These are phyloP conservation scores for Calameuta idolon DNA, from an alignment of 2,888 invertebrate genomes.

Conservation along the genomic window DNA sequence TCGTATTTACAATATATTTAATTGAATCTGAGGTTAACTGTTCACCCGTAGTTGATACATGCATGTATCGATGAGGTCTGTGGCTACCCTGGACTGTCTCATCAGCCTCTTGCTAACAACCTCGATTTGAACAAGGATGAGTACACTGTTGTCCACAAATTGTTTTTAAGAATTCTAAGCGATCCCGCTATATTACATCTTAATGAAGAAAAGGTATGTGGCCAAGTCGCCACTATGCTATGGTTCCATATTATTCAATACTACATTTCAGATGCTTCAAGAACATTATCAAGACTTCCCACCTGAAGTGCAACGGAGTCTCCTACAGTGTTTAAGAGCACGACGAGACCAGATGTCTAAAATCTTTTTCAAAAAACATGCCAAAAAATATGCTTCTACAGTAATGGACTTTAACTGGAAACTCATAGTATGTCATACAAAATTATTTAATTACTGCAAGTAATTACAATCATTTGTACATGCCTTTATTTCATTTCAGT, in stretches of 20 bases:
- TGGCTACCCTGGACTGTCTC: conserved; percentile 47
- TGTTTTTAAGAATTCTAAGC: conserved; percentile 44
- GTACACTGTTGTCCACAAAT: conserved; percentile 44
- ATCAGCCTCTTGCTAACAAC: conserved; percentile 46
- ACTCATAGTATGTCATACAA: conserved; percentile 60
- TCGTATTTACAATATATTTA: no score
- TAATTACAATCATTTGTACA: background rate
- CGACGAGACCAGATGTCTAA: conserved; percentile 50
- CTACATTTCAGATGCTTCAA: conserved; percentile 50
- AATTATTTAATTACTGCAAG: conserved; percentile 5
- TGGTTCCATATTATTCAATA: conserved; percentile 13
- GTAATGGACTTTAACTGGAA: conserved; percentile 70
- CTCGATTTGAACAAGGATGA: conserved; percentile 54
- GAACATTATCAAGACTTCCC: conserved; percentile 54
- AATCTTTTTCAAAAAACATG: conserved; percentile 45
- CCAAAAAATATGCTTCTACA: conserved; percentile 57
- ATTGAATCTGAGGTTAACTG: no score
- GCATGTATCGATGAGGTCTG: conserved; percentile 61
- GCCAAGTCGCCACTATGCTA: background rate
- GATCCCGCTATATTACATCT: conserved; percentile 52
- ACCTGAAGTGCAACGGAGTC: conserved; percentile 45
- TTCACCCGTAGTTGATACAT: conserved; percentile 50
- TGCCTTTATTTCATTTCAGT: conserved; percentile 44
- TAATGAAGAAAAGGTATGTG: conserved; percentile 50
- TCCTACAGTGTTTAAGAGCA: conserved; percentile 50